Conservation (phyloP, 2,888 invertebrate genomes). For the Eurytoma californica region DNA sequence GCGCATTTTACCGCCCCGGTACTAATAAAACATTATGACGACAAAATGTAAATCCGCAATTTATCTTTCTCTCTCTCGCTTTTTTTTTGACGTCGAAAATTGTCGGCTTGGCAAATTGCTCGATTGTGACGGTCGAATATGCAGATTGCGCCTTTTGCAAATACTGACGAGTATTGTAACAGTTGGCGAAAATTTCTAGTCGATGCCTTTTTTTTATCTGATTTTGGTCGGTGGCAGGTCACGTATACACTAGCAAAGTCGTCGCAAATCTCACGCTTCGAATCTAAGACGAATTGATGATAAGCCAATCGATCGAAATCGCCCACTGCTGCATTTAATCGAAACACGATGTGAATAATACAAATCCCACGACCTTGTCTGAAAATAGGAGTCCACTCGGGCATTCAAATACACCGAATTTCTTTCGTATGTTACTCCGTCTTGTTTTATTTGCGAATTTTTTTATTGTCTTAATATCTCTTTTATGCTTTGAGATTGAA, state of each 20-base stretch:
- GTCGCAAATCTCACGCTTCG: constrained; percentile 11
- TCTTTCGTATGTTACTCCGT: constrained; percentile 26
- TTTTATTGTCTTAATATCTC: no score
- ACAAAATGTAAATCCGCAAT: constrained; percentile 22
- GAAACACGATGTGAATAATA: constrained; percentile 38
- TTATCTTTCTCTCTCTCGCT: constrained; percentile 1
- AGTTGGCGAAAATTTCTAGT: background rate
- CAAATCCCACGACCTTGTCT: constrained; percentile 49
- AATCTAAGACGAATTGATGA: constrained; percentile 42
- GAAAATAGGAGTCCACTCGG: constrained; percentile 38
- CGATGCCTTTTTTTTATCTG: background rate
- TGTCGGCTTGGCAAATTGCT: background rate
- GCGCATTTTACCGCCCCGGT: constrained; percentile 11
- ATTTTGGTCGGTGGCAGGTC: background rate
- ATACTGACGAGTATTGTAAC: background rate
- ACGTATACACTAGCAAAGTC: background rate
- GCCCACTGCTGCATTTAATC: constrained; percentile 46
- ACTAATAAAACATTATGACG: constrained; percentile 23
- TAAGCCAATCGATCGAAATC: constrained; percentile 40
- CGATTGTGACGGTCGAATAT: background rate
- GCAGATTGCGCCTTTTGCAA: no score
- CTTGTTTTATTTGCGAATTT: background rate
- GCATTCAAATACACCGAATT: constrained; percentile 23
- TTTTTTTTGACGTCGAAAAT: background rate
- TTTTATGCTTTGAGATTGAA: no score